A percentile compares a stretch with the other conserved stretches of the same genome.
phyloP scores from a whole-genome alignment of 1,140 invertebrate genomes.

The Meloidogyne exigua region DNA sequence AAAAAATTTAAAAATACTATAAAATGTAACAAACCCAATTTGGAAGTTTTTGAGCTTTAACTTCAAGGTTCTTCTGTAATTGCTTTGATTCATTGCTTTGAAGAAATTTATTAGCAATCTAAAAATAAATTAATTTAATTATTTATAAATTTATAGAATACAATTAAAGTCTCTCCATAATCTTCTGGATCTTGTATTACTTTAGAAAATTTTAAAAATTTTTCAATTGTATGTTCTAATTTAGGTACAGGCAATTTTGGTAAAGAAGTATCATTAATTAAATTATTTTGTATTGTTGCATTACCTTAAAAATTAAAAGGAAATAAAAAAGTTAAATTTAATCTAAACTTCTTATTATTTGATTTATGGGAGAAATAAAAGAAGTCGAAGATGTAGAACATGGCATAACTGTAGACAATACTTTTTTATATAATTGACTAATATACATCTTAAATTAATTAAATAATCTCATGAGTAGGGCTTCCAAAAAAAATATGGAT shows the following conservation, averaged over 20 bases:
- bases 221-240: conserved; percentile 41
- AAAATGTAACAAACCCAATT: conserved; percentile 53
- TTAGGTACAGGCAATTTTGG: conserved; percentile 34
- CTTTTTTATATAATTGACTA: conserved; percentile 1
- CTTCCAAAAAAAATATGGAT: too few relatives aligned
- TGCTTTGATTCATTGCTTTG: conserved; percentile 39
- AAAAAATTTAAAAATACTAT: too few relatives aligned
- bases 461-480: background rate
- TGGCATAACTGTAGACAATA: background rate
- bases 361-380: too few relatives aligned
- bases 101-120: conserved; percentile 45
- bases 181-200: conserved; percentile 34
- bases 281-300: background rate
- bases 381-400: background rate
- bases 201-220: conserved; percentile 46
- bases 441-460: background rate
- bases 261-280: background rate
- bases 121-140: background rate
- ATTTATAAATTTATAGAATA: background rate
- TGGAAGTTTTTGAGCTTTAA: conserved; percentile 47
- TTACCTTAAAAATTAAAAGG: background rate
- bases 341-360: too few relatives aligned
- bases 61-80: conserved; percentile 47
- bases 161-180: conserved; percentile 38
- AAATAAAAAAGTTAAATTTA: background rate